These are phyloP conservation scores for Cephus nigrinus DNA, from an alignment of 2,888 invertebrate species.

Conservation along the genomic window DNA sequence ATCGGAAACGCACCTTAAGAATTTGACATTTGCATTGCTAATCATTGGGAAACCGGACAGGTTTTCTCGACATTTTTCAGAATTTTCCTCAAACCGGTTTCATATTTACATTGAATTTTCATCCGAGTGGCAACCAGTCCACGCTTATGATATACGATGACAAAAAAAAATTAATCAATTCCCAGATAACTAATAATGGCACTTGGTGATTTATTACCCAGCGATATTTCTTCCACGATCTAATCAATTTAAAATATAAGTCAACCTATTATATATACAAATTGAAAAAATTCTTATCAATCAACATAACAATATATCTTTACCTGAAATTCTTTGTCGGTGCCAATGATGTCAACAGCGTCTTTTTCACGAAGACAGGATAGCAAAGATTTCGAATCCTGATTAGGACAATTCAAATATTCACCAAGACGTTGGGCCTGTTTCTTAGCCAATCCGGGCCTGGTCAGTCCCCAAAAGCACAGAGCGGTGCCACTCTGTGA, in stretches of 20 bases:
- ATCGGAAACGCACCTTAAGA: neutral
- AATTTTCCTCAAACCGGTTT: neutral
- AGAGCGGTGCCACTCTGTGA: slow-evolving; percentile 81
- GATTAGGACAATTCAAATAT: slow-evolving; percentile 72
- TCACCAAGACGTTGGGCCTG: slow-evolving; percentile 73
- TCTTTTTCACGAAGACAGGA: slow-evolving; percentile 73
- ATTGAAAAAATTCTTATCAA: neutral
- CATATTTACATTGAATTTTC: neutral
- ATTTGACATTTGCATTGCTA: neutral
- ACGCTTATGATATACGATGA: neutral
- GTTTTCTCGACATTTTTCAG: neutral
- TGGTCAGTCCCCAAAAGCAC: slow-evolving; percentile 75
- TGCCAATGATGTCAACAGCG: slow-evolving; percentile 74
- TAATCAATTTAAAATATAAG: neutral
- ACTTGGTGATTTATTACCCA: neutral
- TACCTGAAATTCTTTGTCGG: slow-evolving; percentile 78
- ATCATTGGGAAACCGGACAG: neutral
- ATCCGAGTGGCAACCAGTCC: neutral
- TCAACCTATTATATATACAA: too few species aligned
- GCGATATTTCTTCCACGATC: neutral
- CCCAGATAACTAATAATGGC: neutral
- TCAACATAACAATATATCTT: slow-evolving; percentile 37
- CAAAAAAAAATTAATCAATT: too few species aligned
- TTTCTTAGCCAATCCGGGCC: slow-evolving; percentile 70
- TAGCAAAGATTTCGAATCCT: slow-evolving; percentile 69